These are phyloP conservation scores for Panurus biarmicus DNA, from an alignment of 2,113 vertebrate species.

Conservation along the genomic window DNA sequence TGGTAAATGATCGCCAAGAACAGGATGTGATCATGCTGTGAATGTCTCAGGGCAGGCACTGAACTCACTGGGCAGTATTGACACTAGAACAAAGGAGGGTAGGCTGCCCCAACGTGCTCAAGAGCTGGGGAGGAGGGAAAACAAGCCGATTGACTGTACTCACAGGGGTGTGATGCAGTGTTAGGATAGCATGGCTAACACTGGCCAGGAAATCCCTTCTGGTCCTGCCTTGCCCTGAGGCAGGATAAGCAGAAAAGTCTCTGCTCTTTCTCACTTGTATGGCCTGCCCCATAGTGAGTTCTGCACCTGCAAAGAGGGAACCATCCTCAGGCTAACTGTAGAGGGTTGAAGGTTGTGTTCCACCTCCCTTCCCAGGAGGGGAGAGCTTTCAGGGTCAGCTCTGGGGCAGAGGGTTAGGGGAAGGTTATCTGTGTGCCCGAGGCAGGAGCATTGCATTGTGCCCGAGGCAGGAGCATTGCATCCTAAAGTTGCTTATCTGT, in stretches of 20 bases:
- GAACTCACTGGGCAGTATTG: neutral
- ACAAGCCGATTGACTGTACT: neutral
- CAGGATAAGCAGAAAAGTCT: neutral
- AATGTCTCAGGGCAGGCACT: neutral
- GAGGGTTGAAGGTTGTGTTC: neutral
- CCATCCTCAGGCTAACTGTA: neutral
- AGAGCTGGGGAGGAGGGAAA: neutral
- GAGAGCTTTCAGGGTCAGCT: neutral
- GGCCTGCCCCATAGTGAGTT: neutral
- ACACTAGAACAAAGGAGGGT: conserved; percentile 6
- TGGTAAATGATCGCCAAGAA: conserved; percentile 25
- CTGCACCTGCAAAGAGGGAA: neutral
- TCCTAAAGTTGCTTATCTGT: neutral
- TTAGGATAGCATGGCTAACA: neutral
- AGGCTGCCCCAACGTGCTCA: neutral
- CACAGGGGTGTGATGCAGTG: neutral
- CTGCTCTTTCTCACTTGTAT: neutral
- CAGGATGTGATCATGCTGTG: neutral
- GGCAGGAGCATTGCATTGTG: neutral
- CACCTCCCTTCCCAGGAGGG: neutral
- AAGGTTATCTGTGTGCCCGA: neutral
- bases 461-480: neutral
- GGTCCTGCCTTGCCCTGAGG: neutral
- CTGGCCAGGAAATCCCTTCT: neutral
- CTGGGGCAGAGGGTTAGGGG: neutral